Conservation (phyloP, 2,888 invertebrate genomes). For the Apotomis capreana region DNA sequence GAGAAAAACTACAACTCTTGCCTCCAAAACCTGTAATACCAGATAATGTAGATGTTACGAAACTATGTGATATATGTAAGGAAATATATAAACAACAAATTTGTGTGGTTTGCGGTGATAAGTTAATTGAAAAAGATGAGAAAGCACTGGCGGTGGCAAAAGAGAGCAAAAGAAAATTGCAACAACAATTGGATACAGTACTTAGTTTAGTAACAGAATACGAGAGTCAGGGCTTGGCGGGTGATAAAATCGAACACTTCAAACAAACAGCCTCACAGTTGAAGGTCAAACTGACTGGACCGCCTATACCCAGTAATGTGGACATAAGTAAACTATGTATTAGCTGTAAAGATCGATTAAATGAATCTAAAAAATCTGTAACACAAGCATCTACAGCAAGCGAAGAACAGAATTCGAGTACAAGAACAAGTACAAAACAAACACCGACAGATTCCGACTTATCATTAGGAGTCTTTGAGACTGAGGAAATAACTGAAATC, state of each 20-base stretch:
- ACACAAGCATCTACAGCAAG: not conserved
- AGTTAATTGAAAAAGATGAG: not conserved
- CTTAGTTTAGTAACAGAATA: not conserved
- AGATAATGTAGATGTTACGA: not conserved
- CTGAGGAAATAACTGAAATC: conserved; percentile 19
- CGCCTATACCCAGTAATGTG: conserved; percentile 2
- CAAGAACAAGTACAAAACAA: not conserved
- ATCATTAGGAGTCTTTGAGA: conserved; percentile 15
- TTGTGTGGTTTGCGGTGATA: conserved; percentile 5
- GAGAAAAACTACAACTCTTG: not conserved
- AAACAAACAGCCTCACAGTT: not conserved
- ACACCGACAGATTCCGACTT: conserved; percentile 6
- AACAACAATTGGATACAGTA: not conserved
- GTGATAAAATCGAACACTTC: not conserved
- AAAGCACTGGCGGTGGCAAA: not conserved
- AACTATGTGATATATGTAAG: conserved; percentile 8
- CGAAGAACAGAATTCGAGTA: no score
- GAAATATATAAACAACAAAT: not conserved
- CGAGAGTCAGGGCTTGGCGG: not conserved
- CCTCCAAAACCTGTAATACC: not conserved
- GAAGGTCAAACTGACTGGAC: not conserved
- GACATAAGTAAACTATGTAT: not conserved
- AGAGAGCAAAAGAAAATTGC: conserved; percentile 2
- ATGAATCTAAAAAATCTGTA: not conserved
- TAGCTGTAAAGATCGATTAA: conserved; percentile 3